phyloP scores from a whole-genome alignment of 2,888 invertebrate genomes.

The Sabatieria punctata region DNA sequence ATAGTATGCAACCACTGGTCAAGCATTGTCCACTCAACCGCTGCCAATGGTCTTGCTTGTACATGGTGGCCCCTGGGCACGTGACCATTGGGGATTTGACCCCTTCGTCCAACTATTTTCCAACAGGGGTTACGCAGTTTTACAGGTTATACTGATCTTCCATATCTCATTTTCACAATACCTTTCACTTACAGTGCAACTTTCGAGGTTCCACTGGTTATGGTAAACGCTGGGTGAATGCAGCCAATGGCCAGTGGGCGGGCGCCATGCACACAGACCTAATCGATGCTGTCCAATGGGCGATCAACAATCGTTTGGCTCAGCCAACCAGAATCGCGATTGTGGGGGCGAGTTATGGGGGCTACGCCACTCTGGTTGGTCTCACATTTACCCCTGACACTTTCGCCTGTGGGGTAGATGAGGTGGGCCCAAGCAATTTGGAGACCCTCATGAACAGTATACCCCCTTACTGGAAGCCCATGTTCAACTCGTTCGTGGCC shows the following conservation, averaged over 20 bases:
- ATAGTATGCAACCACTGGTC: too few species aligned
- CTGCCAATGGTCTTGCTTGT: slow-evolving; percentile 6
- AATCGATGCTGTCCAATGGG: slow-evolving; percentile 26
- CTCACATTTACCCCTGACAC: slow-evolving; percentile 3
- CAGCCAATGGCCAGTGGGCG: slow-evolving; percentile 30
- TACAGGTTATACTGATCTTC: too few species aligned
- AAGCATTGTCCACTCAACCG: too few species aligned
- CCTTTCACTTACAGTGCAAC: slow-evolving; percentile 24
- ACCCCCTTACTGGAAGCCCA: slow-evolving; percentile 4
- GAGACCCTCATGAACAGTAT: neutral
- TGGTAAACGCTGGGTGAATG: slow-evolving; percentile 25
- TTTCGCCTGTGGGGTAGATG: slow-evolving; percentile 4
- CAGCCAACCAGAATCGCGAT: slow-evolving; percentile 19
- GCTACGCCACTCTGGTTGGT: slow-evolving; percentile 17
- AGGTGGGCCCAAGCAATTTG: slow-evolving; percentile 5
- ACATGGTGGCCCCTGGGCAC: slow-evolving; percentile 8
- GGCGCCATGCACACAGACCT: slow-evolving; percentile 27
- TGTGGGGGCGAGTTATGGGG: slow-evolving; percentile 23
- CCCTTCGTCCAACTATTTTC: slow-evolving; percentile 2
- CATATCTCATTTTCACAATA: too few species aligned
- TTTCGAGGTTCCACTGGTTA: slow-evolving; percentile 28
- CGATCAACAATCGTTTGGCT: slow-evolving; percentile 21
- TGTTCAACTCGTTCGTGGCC: neutral
- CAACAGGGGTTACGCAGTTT: slow-evolving; percentile 20
- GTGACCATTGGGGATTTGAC: slow-evolving; percentile 4